These are phyloP conservation scores for Gracilinanus agilis DNA, from an alignment of 2,113 vertebrate genomes.

Conservation along the genomic window DNA sequence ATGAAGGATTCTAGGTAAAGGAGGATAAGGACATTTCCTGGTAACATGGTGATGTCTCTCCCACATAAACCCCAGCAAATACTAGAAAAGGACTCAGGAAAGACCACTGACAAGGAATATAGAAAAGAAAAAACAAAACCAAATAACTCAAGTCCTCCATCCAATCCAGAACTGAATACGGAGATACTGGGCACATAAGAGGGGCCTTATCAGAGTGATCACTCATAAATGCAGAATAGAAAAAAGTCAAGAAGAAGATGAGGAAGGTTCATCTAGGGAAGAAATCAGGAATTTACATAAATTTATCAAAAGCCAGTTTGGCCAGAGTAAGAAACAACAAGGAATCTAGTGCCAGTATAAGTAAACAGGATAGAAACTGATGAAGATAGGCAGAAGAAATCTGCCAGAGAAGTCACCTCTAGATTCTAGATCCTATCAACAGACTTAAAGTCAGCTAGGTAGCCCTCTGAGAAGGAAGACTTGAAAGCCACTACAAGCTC, in stretches of 20 bases:
- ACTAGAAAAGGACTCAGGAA: background rate
- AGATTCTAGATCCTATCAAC: background rate
- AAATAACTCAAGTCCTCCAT: background rate
- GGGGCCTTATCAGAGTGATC: background rate
- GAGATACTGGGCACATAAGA: background rate
- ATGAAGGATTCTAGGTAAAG: background rate
- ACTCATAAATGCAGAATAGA: background rate
- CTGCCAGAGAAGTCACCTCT: background rate
- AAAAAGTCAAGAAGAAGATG: background rate
- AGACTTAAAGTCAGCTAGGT: background rate
- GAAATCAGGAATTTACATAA: background rate
- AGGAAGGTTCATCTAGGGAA: background rate
- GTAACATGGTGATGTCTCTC: background rate
- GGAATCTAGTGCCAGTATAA: background rate
- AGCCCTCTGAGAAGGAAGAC: background rate
- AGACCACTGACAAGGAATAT: background rate
- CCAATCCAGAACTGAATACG: background rate
- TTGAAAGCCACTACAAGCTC: background rate
- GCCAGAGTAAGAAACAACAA: background rate
- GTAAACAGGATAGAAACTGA: background rate
- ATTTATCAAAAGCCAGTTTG: background rate
- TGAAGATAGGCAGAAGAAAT: background rate
- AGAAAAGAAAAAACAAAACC: background rate
- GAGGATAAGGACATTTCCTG: background rate
- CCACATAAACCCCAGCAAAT: background rate